Percentiles rank a stretch among this genome's conserved stretches.
phyloP scores from a whole-genome alignment of 2,113 vertebrate genomes.

The Anser cygnoides region DNA sequence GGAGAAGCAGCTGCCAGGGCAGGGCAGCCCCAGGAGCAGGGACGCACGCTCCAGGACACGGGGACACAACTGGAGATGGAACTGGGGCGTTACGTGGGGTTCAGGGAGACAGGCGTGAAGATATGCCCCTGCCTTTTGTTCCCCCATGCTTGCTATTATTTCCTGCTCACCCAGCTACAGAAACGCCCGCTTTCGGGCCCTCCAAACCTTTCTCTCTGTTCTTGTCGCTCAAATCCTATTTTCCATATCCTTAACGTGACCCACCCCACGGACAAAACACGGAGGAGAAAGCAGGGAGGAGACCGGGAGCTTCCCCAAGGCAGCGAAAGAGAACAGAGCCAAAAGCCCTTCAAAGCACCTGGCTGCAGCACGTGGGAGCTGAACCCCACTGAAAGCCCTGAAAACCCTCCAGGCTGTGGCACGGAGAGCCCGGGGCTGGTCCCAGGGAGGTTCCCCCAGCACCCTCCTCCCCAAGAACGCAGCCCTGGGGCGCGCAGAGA shows the following conservation, averaged over 20 bases:
- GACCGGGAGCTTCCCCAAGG: background rate
- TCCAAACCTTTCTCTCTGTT: background rate
- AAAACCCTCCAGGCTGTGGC: background rate
- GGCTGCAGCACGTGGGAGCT: background rate
- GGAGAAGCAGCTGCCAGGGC: background rate
- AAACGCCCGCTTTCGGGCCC: background rate
- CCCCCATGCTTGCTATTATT: background rate
- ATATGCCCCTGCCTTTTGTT: conserved; percentile 8
- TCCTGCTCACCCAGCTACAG: background rate
- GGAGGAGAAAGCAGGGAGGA: background rate
- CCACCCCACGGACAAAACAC: accelerated
- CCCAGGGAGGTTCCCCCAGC: background rate
- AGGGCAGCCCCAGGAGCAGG: background rate
- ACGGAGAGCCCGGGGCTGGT: background rate
- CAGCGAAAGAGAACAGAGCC: background rate
- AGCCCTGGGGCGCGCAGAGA: background rate
- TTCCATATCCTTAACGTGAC: background rate
- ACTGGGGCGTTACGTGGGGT: background rate
- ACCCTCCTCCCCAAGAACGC: no score
- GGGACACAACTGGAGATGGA: background rate
- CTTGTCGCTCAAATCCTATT: background rate
- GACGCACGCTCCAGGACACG: accelerated
- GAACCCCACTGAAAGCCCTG: background rate
- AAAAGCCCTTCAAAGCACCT: background rate
- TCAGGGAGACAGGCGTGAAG: background rate